Percentiles rank a stretch among this genome's conserved stretches.
Evolutionary conservation across 2,888 invertebrate species (phyloP).

Genomic region (Blera fallax): DNA sequence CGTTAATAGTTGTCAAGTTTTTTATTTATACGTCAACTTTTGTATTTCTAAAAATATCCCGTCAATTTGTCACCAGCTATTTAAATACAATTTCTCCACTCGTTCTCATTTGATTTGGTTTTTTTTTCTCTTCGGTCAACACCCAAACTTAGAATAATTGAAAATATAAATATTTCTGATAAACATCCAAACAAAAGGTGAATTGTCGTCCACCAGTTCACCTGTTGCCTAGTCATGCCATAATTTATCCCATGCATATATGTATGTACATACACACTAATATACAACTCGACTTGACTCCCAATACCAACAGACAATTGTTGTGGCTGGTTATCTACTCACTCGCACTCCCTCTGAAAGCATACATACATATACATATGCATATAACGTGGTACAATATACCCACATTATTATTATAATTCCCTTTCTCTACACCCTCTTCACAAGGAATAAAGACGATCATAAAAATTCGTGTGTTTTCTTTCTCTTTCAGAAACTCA

Average conservation of each 20-base stretch:
- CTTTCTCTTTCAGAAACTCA: conserved; percentile 32
- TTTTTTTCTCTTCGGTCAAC: neutral
- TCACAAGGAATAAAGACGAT: conserved; percentile 47
- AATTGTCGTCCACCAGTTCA: conserved; percentile 34
- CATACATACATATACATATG: neutral
- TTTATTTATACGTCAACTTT: neutral
- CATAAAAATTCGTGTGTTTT: conserved; percentile 39
- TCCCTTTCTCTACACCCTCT: neutral
- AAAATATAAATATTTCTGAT: conserved; percentile 12
- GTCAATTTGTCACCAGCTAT: neutral
- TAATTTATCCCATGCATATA: conserved; percentile 24
- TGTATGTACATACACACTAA: neutral
- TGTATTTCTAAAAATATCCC: neutral
- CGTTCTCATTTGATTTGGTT: neutral
- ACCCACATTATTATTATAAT: conserved; percentile 16
- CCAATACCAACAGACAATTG: conserved; percentile 21
- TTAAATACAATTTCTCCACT: neutral
- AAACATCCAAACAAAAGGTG: conserved; percentile 21
- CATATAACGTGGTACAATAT: neutral
- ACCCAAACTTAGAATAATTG: conserved; percentile 20
- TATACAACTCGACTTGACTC: conserved; percentile 15
- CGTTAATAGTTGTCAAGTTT: neutral
- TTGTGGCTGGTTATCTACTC: conserved; percentile 41
- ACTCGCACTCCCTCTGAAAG: neutral
- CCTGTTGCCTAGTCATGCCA: conserved; percentile 62